Evolutionary conservation across 1,140 invertebrate species (phyloP).

Genomic region (Helicoverpa zea): DNA sequence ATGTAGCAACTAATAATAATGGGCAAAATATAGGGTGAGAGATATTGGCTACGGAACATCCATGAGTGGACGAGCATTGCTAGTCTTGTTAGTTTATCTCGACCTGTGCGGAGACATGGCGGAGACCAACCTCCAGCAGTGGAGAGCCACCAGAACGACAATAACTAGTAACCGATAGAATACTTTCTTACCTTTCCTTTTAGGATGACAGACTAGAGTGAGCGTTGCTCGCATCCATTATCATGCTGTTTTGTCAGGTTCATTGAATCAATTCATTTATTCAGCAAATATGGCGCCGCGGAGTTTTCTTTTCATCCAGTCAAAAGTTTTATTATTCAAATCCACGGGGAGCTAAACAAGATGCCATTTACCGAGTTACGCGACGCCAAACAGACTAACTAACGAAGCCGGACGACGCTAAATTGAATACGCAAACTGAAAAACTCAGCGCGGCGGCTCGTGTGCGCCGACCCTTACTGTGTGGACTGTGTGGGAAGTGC

Average conservation of each 20-base stretch:
- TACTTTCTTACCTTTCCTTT: too few species aligned
- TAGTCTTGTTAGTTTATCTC: too few species aligned
- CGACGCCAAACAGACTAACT: slow-evolving; percentile 44
- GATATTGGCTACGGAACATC: too few species aligned
- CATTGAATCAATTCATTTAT: slow-evolving; percentile 30
- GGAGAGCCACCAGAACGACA: too few species aligned
- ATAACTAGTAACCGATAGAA: too few species aligned
- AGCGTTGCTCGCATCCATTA: not conserved
- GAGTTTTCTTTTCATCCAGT: slow-evolving; percentile 19
- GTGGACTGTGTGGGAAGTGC: not conserved
- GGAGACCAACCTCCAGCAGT: too few species aligned
- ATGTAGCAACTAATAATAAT: too few species aligned
- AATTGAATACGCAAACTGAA: slow-evolving; percentile 48
- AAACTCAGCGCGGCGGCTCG: not conserved
- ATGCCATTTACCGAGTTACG: slow-evolving; percentile 44
- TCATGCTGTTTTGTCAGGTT: not conserved
- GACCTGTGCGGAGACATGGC: too few species aligned
- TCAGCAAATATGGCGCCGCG: slow-evolving; percentile 1
- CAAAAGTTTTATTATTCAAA: slow-evolving; percentile 49
- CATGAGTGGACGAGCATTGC: too few species aligned
- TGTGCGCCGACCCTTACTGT: not conserved
- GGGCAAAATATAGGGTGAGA: too few species aligned
- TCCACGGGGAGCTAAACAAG: slow-evolving; percentile 42
- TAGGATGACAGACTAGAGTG: not conserved
- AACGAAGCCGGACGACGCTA: slow-evolving; percentile 46